phyloP scores from a whole-genome alignment of 2,113 vertebrate species.

The Cynopterus brachyotis region DNA sequence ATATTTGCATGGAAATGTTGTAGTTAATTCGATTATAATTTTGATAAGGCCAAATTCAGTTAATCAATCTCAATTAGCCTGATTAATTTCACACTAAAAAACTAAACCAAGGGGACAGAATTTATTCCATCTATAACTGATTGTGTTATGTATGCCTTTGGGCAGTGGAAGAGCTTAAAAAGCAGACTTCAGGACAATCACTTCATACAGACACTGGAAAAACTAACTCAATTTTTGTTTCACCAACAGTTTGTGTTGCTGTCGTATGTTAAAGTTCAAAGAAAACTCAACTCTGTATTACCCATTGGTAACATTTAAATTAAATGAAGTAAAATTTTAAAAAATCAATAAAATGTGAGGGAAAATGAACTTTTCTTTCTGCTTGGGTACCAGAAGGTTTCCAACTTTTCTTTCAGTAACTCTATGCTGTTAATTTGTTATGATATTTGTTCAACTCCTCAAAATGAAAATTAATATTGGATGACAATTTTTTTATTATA shows the following conservation, averaged over 20 bases:
- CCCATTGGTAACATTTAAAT: not conserved
- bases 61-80: slow-evolving; percentile 24
- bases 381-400: not conserved
- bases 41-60: slow-evolving; percentile 35
- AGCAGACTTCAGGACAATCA: not conserved
- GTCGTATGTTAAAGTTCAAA: not conserved
- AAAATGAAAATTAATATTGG: not conserved
- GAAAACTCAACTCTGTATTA: not conserved
- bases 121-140: not conserved
- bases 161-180: not conserved
- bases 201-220: not conserved
- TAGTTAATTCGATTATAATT: slow-evolving; percentile 36
- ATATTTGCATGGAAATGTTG: not conserved
- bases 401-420: not conserved
- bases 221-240: not conserved
- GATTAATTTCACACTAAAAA: slow-evolving; percentile 26
- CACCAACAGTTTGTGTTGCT: not conserved
- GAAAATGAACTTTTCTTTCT: not conserved
- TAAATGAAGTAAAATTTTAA: not conserved
- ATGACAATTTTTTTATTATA: not conserved
- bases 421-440: not conserved
- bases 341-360: not conserved
- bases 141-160: not conserved
- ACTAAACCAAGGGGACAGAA: not conserved
- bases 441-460: not conserved